Conservation (phyloP, 2,113 vertebrate species). For the Misgurnus mizolepis region DNA sequence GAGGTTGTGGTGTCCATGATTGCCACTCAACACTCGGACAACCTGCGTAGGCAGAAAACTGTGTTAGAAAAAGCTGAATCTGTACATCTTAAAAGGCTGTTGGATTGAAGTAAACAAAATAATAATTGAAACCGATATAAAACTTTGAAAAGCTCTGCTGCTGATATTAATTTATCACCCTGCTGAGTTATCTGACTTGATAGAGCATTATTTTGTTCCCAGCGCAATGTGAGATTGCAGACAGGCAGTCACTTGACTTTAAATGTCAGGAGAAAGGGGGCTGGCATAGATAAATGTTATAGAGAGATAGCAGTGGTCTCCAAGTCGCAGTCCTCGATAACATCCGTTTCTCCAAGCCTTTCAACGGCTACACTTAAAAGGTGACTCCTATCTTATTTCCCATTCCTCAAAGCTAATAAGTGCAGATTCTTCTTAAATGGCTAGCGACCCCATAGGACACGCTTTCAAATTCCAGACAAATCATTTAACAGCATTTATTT, state of each 20-base stretch:
- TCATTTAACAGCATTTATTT: not conserved
- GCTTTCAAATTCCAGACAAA: too few relatives aligned
- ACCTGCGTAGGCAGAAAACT: constrained; percentile 27
- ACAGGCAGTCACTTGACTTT: constrained; percentile 7
- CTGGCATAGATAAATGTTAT: not conserved
- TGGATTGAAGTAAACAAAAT: not conserved
- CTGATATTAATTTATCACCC: not conserved
- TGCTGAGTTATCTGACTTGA: not conserved
- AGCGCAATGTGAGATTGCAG: not conserved
- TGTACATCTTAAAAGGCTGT: not conserved
- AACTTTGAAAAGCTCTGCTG: not conserved
- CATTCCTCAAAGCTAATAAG: not conserved
- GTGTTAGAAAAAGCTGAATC: too few relatives aligned
- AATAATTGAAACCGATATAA: not conserved
- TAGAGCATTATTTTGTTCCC: not conserved
- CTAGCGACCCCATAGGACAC: not conserved
- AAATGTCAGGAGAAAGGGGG: constrained; percentile 42
- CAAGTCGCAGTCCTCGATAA: not conserved
- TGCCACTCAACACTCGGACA: constrained; percentile 23
- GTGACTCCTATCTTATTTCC: not conserved
- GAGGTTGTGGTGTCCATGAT: constrained; percentile 78
- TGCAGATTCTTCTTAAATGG: too few relatives aligned
- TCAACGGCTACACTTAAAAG: not conserved
- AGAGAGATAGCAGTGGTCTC: not conserved
- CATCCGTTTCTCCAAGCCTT: not conserved